Percentiles rank a stretch among this genome's conserved stretches.
Conservation (phyloP, 2,113 vertebrate genomes). For the Murina feae region DNA sequence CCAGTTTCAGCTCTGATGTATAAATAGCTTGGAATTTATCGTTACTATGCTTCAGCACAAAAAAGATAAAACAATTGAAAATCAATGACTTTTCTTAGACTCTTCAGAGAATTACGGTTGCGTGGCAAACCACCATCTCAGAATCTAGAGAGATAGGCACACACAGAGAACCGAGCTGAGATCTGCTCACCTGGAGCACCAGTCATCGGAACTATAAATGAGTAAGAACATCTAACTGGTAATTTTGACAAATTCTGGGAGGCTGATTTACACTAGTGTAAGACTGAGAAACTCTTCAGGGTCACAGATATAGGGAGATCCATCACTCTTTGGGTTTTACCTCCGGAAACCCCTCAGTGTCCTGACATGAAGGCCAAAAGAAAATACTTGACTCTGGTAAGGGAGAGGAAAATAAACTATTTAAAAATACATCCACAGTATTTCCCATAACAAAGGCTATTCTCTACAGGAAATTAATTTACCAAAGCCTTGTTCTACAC, state of each 20-base stretch:
- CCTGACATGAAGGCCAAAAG: not conserved
- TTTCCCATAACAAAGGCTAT: not conserved
- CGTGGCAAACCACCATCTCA: not conserved
- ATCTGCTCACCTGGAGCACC: accelerated
- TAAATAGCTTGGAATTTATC: not conserved
- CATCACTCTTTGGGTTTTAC: not conserved
- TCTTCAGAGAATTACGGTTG: not conserved
- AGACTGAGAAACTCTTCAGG: not conserved
- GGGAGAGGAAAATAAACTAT: not conserved
- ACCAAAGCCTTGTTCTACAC: not conserved
- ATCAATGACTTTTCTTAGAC: not conserved
- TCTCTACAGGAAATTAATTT: not conserved
- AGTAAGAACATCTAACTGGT: not conserved
- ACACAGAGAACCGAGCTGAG: not conserved
- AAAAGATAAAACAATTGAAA: not conserved
- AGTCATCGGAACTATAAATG: not conserved
- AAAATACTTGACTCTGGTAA: not conserved
- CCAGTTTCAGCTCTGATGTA: not conserved
- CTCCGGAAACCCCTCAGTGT: not conserved
- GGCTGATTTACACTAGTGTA: not conserved
- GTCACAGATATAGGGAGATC: not conserved
- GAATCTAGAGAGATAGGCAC: not conserved
- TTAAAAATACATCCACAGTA: not conserved
- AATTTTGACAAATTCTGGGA: not conserved
- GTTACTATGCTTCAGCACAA: not conserved